These are phyloP conservation scores for Porites lutea DNA, from an alignment of 64 coral and sea anemone species.

Conservation along the genomic window DNA sequence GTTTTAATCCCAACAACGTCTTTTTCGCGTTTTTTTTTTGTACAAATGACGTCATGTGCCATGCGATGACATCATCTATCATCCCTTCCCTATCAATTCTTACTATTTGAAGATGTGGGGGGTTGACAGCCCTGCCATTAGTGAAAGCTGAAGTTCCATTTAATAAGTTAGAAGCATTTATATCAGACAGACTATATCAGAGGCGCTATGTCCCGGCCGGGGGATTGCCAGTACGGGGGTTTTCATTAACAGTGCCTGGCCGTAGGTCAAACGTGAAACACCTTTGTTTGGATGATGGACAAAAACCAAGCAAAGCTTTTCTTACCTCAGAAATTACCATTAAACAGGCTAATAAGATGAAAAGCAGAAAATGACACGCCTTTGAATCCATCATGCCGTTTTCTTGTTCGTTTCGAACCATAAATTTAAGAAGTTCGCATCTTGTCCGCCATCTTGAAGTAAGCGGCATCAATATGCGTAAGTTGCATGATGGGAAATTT, in stretches of 20 bases:
- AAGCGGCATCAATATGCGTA: neutral
- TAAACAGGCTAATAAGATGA: neutral
- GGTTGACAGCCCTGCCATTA: too few species aligned
- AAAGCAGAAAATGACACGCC: neutral
- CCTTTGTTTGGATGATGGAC: neutral
- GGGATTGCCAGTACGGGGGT: too few species aligned
- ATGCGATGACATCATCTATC: too few species aligned
- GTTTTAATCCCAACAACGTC: too few species aligned
- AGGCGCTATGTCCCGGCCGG: too few species aligned
- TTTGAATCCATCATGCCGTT: neutral
- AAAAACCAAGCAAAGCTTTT: neutral
- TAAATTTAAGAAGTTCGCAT: neutral
- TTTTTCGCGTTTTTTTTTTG: too few species aligned
- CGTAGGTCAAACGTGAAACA: neutral
- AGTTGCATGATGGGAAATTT: neutral
- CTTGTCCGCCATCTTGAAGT: constrained; percentile 25
- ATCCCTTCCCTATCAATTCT: too few species aligned
- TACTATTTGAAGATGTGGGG: too few species aligned
- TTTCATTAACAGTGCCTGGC: neutral
- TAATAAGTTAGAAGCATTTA: too few species aligned
- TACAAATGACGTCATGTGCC: too few species aligned
- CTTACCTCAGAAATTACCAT: constrained; percentile 16
- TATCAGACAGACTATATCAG: too few species aligned
- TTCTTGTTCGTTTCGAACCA: neutral
- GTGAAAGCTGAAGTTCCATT: too few species aligned